Conservation (phyloP, 2,113 vertebrate species). For the Colossoma macropomum region DNA sequence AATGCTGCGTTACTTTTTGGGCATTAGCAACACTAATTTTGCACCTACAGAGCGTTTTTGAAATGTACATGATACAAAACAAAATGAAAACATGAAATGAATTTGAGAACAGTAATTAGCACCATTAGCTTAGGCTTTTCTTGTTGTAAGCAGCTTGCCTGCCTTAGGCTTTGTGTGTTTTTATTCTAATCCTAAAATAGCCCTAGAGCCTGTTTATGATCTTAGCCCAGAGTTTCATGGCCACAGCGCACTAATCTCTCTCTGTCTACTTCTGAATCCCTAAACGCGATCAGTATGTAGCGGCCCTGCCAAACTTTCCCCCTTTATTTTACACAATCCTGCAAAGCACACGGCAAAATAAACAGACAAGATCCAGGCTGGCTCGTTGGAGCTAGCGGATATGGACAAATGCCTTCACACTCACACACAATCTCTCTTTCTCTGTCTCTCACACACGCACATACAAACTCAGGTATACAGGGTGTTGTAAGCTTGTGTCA, state of each 20-base stretch:
- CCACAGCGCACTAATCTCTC: not conserved
- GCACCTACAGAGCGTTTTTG: too few species aligned
- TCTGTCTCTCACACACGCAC: not conserved
- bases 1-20: too few species aligned
- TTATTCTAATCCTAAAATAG: constrained; percentile 1
- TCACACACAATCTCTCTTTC: not conserved
- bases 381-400: not conserved
- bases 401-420: not conserved
- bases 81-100: not conserved
- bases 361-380: constrained; percentile 34
- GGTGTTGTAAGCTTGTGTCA: not conserved
- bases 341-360: constrained; percentile 34
- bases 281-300: constrained; percentile 13
- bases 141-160: not conserved
- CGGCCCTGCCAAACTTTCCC: constrained; percentile 13
- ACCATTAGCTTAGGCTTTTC: not conserved
- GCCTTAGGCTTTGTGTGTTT: not conserved
- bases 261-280: constrained; percentile 9
- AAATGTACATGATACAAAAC: too few species aligned
- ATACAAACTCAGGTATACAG: not conserved
- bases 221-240: not conserved
- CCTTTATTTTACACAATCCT: constrained; percentile 26
- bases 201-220: not conserved
- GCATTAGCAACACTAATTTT: too few species aligned
- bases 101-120: not conserved